Conservation (phyloP, 2,797 vertebrate genomes). For the Numenius phaeopus region DNA sequence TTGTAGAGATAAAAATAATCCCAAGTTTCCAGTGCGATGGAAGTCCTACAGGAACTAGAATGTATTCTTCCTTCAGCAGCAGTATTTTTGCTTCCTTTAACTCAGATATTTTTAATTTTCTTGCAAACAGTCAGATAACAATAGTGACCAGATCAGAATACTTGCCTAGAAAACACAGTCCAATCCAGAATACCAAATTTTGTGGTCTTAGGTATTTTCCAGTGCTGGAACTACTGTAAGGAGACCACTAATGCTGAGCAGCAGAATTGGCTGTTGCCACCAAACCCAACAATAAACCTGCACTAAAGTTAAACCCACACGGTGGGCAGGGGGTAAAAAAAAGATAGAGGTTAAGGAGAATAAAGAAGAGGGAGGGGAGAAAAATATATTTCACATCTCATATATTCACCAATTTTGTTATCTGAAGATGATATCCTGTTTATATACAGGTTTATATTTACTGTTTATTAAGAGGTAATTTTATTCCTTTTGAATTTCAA, state of each 20-base stretch:
- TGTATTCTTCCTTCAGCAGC: neutral
- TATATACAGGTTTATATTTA: neutral
- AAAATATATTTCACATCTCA: neutral
- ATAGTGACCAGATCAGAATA: neutral
- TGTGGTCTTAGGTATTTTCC: neutral
- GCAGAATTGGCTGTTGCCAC: neutral
- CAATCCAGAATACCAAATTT: neutral
- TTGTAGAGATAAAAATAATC: conserved; percentile 16
- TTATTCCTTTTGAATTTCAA: neutral
- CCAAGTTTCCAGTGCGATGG: neutral
- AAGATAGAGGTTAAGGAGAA: neutral
- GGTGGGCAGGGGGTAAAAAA: neutral
- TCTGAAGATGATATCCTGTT: neutral
- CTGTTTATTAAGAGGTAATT: neutral
- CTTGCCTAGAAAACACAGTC: neutral
- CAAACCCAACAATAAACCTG: neutral
- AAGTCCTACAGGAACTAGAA: neutral
- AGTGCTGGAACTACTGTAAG: neutral
- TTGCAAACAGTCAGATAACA: neutral
- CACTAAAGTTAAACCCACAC: neutral
- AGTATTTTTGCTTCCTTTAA: neutral
- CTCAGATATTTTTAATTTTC: neutral
- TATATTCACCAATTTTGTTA: neutral
- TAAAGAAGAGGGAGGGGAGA: neutral
- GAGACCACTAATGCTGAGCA: neutral